Percentiles rank a stretch among this genome's conserved stretches.
Evolutionary conservation across 2,888 invertebrate genomes (phyloP).

Genomic region (Leuctra nigra): DNA sequence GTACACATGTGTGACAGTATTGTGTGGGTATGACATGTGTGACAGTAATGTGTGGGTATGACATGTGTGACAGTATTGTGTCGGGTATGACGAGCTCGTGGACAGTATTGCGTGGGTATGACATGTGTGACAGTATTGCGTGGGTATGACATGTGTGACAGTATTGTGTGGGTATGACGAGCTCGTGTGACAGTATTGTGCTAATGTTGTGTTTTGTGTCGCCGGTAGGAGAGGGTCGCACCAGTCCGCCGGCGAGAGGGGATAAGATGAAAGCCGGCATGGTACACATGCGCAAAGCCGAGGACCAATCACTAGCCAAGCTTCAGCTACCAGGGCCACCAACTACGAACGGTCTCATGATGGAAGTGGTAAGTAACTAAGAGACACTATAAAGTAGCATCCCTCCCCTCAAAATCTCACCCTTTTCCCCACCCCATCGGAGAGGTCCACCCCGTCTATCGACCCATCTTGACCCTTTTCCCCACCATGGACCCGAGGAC

Average conservation of each 20-base stretch:
- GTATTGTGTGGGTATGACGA: neutral
- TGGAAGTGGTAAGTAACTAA: constrained; percentile 28
- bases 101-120: too few relatives aligned
- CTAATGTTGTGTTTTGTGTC: neutral
- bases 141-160: neutral
- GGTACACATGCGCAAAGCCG: constrained; percentile 23
- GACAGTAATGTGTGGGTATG: too few relatives aligned
- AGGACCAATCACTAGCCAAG: constrained; percentile 26
- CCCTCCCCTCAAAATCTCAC: constrained; percentile 13
- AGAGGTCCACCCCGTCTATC: constrained; percentile 14
- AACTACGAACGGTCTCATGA: constrained; percentile 27
- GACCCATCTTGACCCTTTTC: constrained; percentile 8
- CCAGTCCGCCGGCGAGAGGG: constrained; percentile 23
- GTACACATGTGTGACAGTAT: too few relatives aligned
- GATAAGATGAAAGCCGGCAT: constrained; percentile 25
- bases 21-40: too few relatives aligned
- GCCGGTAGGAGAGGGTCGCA: constrained; percentile 24
- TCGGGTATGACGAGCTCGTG: too few relatives aligned
- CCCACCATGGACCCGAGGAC: neutral
- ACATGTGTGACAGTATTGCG: too few relatives aligned
- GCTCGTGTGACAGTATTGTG: neutral
- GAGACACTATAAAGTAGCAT: constrained; percentile 24
- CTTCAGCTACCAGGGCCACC: constrained; percentile 24
- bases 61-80: too few relatives aligned
- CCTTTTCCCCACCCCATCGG: constrained; percentile 1